These are phyloP conservation scores for Dermochelys coriacea DNA, from an alignment of 2,797 vertebrate species.

Conservation along the genomic window DNA sequence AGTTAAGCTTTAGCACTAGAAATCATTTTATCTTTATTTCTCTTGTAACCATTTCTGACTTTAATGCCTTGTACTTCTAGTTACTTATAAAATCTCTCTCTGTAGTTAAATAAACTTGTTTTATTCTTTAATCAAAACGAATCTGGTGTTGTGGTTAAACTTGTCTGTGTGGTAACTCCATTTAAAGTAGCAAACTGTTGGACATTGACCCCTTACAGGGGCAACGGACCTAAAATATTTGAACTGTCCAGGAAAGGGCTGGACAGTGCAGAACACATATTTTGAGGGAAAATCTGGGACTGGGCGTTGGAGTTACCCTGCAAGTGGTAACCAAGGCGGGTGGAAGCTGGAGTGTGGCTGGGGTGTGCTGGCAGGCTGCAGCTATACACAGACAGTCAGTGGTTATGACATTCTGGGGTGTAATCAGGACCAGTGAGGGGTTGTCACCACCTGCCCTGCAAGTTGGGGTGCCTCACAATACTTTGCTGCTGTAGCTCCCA, in stretches of 20 bases:
- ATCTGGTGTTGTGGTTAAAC: background rate
- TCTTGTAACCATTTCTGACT: background rate
- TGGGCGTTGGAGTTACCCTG: background rate
- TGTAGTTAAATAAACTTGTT: background rate
- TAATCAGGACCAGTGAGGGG: background rate
- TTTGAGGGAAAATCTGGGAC: background rate
- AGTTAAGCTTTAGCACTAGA: background rate
- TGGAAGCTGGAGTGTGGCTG: background rate
- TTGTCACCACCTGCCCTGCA: background rate
- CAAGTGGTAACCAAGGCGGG: background rate
- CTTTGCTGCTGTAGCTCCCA: too few species aligned
- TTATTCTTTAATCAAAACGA: background rate
- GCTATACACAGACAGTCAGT: background rate
- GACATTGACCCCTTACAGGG: background rate
- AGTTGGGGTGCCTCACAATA: background rate
- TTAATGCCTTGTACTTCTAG: background rate
- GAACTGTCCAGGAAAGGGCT: background rate
- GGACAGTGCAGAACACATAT: background rate
- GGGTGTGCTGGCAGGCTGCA: background rate
- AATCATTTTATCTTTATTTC: background rate
- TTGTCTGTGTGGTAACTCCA: background rate
- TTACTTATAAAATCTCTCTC: background rate
- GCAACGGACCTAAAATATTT: background rate
- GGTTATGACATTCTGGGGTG: background rate
- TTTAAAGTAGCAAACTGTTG: background rate